Evolutionary conservation across 2,113 vertebrate species (phyloP), one percentile per base, ranked within the genome.

Genomic region (Macrotis lagotis): DNA sequence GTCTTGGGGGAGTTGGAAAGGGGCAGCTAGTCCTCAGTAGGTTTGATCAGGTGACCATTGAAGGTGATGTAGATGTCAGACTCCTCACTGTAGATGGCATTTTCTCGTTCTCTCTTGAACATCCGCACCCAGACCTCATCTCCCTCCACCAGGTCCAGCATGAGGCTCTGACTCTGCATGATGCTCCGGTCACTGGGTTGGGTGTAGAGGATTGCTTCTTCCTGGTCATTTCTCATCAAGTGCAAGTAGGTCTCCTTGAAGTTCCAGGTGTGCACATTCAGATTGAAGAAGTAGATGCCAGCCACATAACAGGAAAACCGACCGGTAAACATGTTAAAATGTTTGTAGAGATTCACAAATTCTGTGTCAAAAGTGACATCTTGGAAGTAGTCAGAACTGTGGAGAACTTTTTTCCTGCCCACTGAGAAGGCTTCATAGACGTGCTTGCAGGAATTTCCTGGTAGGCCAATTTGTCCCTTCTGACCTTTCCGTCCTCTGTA

Each of bases 101-200:
- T 99, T 95, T 99, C 99, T 22, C 98, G 25, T 96, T 99, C 98
- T 0, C 98, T 93, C 96, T 99, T 99, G 97, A 99, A 99, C 96
- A 99, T 98, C 12, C 99, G 96, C 48, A 99, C 98, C 99, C 99
- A 99, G 44, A 99, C 98, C 96, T 99, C 97, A 0, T 99, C 99
- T 0, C 98, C 98, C 0, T 98, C 98, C 10, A 97, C 98, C 93
- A 99, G 98, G 0, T 98, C 94, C 95, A 99, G 95, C 99, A 99
- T 99, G 52, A 99, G 98, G 90, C 99, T 99, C 97, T 99, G 99
- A 92, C 99, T 99, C 98, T 99, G 99, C 99, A 99, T 99, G 98
- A 99, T 98, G 94, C 99, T 99, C 25, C 99, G 96, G 31, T 99
- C 99, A 0, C 99, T 99, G 96, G 99, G 99, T 98, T 99, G 99